Conservation (phyloP, 2,888 invertebrate species). For the Caenorhabditis becei region DNA sequence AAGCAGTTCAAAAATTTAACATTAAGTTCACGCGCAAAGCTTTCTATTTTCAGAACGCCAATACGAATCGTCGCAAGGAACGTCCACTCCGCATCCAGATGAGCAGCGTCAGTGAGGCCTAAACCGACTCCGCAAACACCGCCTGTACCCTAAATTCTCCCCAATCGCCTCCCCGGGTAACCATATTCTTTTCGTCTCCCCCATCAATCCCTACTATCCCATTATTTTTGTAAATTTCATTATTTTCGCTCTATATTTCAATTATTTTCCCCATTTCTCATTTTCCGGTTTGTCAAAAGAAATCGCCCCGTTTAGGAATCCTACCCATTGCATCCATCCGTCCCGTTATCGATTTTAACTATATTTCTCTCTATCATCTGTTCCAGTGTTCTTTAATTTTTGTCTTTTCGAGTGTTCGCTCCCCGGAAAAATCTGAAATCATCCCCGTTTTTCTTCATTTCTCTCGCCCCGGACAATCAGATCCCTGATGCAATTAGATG, state of each 20-base stretch:
- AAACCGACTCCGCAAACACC: background rate
- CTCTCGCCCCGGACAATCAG: background rate
- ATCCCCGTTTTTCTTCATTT: background rate
- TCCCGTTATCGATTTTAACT: background rate
- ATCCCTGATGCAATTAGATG: background rate
- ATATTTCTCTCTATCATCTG: background rate
- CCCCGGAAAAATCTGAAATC: background rate
- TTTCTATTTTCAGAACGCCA: slow-evolving; percentile 24
- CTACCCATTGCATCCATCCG: background rate
- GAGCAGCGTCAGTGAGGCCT: slow-evolving; percentile 73
- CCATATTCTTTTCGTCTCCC: background rate
- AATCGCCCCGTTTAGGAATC: background rate
- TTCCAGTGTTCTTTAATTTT: background rate
- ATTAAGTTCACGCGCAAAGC: background rate
- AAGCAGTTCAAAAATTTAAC: background rate
- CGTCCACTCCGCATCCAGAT: slow-evolving; percentile 78
- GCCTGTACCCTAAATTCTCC: no score
- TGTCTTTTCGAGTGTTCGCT: background rate
- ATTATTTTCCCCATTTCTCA: background rate
- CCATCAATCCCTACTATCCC: background rate
- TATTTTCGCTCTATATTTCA: slow-evolving; percentile 11
- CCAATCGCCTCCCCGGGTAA: no score
- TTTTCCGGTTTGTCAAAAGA: background rate
- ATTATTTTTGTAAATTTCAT: slow-evolving; percentile 3
- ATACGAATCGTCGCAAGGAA: slow-evolving; percentile 65